These are phyloP conservation scores for Chaetodon trifasciatus DNA, from an alignment of 2,797 vertebrate genomes.

Conservation along the genomic window DNA sequence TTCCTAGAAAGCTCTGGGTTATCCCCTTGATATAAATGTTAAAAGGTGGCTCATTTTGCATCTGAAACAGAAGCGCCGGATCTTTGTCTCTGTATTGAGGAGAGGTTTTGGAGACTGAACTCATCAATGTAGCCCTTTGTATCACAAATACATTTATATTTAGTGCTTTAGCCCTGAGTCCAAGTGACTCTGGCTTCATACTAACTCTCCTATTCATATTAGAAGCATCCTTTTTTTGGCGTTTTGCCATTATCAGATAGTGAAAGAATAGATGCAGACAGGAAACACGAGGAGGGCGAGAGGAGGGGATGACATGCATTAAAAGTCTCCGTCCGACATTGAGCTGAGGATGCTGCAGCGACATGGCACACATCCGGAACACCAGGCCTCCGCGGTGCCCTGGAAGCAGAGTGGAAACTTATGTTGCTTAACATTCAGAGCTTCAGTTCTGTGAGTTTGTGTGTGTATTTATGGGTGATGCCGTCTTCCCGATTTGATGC, in stretches of 20 bases:
- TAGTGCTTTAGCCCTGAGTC: neutral
- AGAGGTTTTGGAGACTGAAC: neutral
- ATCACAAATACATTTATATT: neutral
- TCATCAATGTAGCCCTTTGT: neutral
- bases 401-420: neutral
- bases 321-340: neutral
- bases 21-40: constrained; percentile 13
- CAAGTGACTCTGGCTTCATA: neutral
- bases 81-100: neutral
- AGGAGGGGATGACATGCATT: neutral
- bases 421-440: neutral
- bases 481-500: neutral
- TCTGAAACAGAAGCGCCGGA: constrained; percentile 6
- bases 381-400: neutral
- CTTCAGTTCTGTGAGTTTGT: neutral
- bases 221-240: neutral
- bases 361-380: neutral
- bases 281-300: neutral
- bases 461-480: neutral
- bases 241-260: neutral
- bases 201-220: neutral
- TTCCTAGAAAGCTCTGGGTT: constrained; percentile 58
- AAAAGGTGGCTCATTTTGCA: constrained; percentile 12
- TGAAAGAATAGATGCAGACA: neutral
- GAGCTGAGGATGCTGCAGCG: too few relatives aligned